Conservation (phyloP, 1,140 invertebrate species). For the Halesus radiatus region DNA sequence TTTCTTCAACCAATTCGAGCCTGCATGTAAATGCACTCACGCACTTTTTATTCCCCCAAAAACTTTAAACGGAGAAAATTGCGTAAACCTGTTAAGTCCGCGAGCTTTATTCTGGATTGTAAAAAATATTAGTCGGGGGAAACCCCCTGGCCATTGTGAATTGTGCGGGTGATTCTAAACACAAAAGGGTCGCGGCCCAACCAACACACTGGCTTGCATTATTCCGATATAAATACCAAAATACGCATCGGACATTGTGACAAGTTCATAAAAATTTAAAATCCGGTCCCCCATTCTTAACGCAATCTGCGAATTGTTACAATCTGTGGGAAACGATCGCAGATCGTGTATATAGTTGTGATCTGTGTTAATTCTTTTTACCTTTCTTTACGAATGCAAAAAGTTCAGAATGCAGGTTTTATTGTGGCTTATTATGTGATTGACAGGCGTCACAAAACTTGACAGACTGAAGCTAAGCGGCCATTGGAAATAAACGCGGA, state of each 20-base stretch:
- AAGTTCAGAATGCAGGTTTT: too few species aligned
- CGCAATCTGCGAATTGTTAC: constrained; percentile 25
- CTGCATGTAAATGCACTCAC: constrained; percentile 17
- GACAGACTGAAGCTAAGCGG: not conserved
- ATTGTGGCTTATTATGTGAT: not conserved
- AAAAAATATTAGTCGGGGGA: constrained; percentile 37
- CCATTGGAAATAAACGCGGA: not conserved
- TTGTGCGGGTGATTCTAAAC: constrained; percentile 40
- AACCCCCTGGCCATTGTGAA: constrained; percentile 38
- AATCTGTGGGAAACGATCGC: constrained; percentile 38
- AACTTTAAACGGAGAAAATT: constrained; percentile 56
- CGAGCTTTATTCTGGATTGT: constrained; percentile 37
- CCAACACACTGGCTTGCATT: constrained; percentile 12
- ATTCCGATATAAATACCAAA: constrained; percentile 45
- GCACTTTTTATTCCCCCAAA: constrained; percentile 41
- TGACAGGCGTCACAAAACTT: constrained; percentile 16
- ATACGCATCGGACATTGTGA: constrained; percentile 42
- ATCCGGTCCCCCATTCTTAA: constrained; percentile 32
- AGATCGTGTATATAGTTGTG: not conserved
- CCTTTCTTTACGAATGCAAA: constrained; percentile 2
- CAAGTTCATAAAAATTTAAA: constrained; percentile 51
- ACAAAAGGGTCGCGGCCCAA: constrained; percentile 40
- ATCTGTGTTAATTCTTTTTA: not conserved
- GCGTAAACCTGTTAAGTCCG: constrained; percentile 56
- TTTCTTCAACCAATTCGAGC: not conserved